These are phyloP conservation scores for Drosophila buzzatii DNA, from an alignment of 2,888 invertebrate genomes.

Conservation along the genomic window DNA sequence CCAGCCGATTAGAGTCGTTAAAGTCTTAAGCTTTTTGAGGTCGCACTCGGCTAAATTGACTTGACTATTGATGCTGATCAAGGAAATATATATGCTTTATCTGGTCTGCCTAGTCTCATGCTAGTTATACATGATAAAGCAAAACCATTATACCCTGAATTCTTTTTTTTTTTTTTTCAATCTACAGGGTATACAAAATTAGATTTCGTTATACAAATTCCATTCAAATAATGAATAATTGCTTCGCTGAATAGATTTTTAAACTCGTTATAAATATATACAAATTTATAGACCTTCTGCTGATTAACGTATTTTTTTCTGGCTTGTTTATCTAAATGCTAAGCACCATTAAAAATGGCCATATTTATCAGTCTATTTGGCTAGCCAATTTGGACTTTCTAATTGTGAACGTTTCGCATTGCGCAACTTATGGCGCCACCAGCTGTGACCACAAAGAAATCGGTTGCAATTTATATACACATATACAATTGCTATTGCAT, in stretches of 20 bases:
- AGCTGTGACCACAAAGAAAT: background rate
- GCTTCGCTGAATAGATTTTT: background rate
- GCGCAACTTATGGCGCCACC: slow-evolving; percentile 5
- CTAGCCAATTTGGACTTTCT: background rate
- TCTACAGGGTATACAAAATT: background rate
- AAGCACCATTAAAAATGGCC: background rate
- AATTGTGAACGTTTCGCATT: background rate
- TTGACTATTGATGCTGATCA: background rate
- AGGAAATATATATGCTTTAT: background rate
- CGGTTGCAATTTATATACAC: background rate
- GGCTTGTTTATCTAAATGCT: background rate
- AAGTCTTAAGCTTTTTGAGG: too few species aligned
- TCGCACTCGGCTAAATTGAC: background rate
- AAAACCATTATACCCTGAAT: background rate
- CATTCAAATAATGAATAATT: background rate
- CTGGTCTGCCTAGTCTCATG: background rate
- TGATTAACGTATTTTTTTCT: background rate
- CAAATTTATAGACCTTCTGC: background rate
- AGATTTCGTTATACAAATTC: background rate
- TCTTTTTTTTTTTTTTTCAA: too few species aligned
- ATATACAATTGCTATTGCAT: background rate
- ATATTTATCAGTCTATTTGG: background rate
- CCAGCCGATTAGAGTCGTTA: background rate
- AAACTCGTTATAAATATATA: background rate
- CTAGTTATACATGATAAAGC: background rate